Evolutionary conservation across 2,113 vertebrate genomes (phyloP), one percentile per base, ranked within the genome.

Genomic region (Pampusana beccarii): DNA sequence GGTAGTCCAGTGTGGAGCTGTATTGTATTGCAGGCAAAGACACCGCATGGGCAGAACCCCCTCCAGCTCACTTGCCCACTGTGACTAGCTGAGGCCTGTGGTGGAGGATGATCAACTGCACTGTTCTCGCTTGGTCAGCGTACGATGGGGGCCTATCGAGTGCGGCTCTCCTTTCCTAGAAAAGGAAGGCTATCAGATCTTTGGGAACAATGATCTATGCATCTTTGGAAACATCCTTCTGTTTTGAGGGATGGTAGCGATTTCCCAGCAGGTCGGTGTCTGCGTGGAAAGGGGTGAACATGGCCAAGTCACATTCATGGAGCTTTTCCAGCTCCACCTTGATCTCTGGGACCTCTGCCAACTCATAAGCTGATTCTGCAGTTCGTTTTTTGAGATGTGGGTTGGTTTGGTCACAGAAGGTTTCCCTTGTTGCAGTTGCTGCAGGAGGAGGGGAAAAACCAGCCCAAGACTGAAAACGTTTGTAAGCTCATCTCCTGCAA

Each of bases 101-200:
- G 26, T 6, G 14, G 85, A 31, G 56, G 26, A 5, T 2, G 0
- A 1, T 33, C 48, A 7, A 17, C 34, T 44, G 4, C 1, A 5
- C 48, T 26, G 23, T 29, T 19, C 65, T 73, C 24, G 1, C 0
- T 0, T 12, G 1, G 14, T 33, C 20, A 10, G 19, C 9, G 7
- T 5, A 19, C 2, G 40, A 36, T 16, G 5, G 36, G 15, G 23
- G 14, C 16, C 11, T 38, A 0, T 19, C 0, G 3, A 25, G 31
- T 2, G 18, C 20, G 9, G 61, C 9, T 36, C 15, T n/a, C 23
- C 42, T 79, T 29, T 42, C 40, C 48, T 9, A 6, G n/a, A 12
- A 61, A 31, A 31, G 8, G 10, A 12, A 29, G 6, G 72, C 42
- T 62, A 28, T 18, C 69, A 31, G 70, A 13, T 13, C 61, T 60